Evolutionary conservation across 2,113 vertebrate species (phyloP).

Genomic region (Cepphus grylle): DNA sequence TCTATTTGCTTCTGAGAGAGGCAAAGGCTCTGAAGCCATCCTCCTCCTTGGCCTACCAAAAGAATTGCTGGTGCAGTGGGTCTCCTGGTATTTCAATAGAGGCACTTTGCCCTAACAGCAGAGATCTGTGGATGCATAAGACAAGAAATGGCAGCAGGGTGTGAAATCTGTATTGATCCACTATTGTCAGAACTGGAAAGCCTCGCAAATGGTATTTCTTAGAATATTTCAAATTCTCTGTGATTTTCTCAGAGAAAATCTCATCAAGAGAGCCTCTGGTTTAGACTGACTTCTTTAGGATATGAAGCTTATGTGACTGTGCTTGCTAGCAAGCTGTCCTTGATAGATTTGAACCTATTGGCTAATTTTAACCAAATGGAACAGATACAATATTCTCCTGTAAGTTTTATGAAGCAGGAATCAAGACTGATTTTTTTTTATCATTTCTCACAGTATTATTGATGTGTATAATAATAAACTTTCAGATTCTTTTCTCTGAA

Average conservation of each 20-base stretch:
- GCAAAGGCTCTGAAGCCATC: neutral
- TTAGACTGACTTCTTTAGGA: neutral
- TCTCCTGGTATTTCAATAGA: neutral
- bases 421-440: neutral
- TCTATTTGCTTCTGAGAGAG: neutral
- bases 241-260: neutral
- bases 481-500: neutral
- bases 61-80: neutral
- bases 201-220: neutral
- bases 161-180: neutral
- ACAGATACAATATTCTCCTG: neutral
- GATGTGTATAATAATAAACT: neutral
- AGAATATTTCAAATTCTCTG: neutral
- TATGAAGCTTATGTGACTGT: neutral
- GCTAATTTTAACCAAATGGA: neutral
- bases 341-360: neutral
- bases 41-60: neutral
- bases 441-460: neutral
- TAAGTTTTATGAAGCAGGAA: neutral
- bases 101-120: neutral
- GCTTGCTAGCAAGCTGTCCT: neutral
- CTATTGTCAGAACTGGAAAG: neutral
- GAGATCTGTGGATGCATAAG: neutral
- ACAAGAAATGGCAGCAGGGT: neutral
- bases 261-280: neutral